These are phyloP conservation scores for Drosophila affinis DNA, from an alignment of 2,888 invertebrate species.

Conservation along the genomic window DNA sequence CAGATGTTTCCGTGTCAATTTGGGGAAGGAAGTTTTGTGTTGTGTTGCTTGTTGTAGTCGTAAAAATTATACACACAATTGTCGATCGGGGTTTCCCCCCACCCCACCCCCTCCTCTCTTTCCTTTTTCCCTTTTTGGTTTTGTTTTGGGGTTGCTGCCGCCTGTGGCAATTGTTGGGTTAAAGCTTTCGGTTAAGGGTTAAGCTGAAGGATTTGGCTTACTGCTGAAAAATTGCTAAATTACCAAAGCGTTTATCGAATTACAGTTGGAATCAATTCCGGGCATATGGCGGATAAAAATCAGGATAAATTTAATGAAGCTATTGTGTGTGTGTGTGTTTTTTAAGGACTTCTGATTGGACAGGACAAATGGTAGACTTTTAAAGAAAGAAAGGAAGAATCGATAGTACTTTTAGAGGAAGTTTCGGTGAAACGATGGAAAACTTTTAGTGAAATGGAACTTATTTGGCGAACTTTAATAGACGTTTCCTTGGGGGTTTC, in stretches of 20 bases:
- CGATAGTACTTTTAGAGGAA: not conserved
- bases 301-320: conserved; percentile 15
- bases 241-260: conserved; percentile 55
- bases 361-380: conserved; percentile 16
- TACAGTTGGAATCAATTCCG: conserved; percentile 53
- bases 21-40: conserved; percentile 3
- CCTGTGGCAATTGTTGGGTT: conserved; percentile 13
- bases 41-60: not conserved
- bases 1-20: conserved; percentile 50
- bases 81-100: not conserved
- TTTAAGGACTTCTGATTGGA: not conserved
- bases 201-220: conserved; percentile 20
- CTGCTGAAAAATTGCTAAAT: conserved; percentile 28
- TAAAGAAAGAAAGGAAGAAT: not conserved
- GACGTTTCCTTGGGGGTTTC: too few species aligned
- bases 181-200: conserved; percentile 52
- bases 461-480: too few species aligned
- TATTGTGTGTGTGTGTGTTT: conserved; percentile 16
- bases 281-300: conserved; percentile 33
- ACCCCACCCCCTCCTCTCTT: not conserved
- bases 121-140: not conserved
- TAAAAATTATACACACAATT: conserved; percentile 5
- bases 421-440: not conserved
- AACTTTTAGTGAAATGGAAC: too few species aligned
- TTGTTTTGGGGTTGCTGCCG: conserved; percentile 18